phyloP scores from a whole-genome alignment of 2,797 vertebrate species.

The Gadopsis marmoratus region DNA sequence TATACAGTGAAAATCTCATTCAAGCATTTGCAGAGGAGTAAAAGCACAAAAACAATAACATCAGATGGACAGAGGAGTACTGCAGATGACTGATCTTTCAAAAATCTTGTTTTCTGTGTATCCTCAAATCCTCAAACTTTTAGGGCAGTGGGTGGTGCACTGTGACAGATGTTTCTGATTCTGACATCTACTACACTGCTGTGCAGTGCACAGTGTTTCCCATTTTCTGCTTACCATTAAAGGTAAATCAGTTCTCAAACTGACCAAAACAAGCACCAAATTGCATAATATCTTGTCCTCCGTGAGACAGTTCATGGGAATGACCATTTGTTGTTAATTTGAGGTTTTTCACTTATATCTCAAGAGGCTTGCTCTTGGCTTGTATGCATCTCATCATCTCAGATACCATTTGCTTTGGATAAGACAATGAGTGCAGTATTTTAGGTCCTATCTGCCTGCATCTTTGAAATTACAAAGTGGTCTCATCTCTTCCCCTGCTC shows the following conservation, averaged over 20 bases:
- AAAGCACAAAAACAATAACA: conserved; percentile 4
- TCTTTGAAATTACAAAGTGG: conserved; percentile 53
- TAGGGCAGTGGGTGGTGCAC: neutral
- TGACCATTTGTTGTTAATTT: conserved; percentile 54
- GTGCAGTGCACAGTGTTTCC: neutral
- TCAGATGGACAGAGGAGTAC: neutral
- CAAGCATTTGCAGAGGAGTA: conserved; percentile 11
- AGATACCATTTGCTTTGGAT: conserved; percentile 68
- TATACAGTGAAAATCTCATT: conserved; percentile 9
- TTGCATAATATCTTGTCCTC: conserved; percentile 37
- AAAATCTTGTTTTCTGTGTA: neutral
- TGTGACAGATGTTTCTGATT: conserved; percentile 52
- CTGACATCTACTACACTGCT: neutral
- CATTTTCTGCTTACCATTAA: conserved; percentile 32
- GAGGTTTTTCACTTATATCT: conserved; percentile 49
- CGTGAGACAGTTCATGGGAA: conserved; percentile 57
- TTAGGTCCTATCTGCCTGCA: conserved; percentile 55
- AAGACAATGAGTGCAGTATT: conserved; percentile 58
- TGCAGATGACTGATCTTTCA: neutral
- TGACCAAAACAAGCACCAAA: conserved; percentile 27
- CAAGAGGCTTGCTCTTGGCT: conserved; percentile 49
- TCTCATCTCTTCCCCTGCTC: conserved; percentile 50
- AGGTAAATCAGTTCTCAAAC: conserved; percentile 13
- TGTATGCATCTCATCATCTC: conserved; percentile 48
- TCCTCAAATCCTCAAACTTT: neutral